Conservation (phyloP, 2,113 vertebrate genomes). For the Urocitellus parryii region DNA sequence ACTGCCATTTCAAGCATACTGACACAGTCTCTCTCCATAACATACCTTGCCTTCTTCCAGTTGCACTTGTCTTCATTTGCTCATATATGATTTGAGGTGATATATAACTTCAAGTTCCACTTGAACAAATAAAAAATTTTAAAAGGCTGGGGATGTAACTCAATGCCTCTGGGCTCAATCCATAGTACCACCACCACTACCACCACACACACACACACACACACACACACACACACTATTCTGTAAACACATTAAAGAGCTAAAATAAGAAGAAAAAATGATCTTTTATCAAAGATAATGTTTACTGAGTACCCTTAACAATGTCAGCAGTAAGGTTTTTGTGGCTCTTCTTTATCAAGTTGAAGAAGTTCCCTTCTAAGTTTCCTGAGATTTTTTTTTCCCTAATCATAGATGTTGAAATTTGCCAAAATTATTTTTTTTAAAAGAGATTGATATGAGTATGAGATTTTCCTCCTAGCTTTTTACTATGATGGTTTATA, state of each 20-base stretch:
- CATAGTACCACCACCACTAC: no score
- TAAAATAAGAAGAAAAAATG: background rate
- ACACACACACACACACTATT: background rate
- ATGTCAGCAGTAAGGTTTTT: background rate
- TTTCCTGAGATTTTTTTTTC: background rate
- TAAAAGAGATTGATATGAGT: background rate
- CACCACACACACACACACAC: no score
- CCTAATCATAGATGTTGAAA: background rate
- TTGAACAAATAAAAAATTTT: background rate
- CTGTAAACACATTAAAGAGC: background rate
- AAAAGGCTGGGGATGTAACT: background rate
- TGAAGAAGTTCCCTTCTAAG: background rate
- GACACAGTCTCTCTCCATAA: background rate
- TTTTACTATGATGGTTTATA: background rate
- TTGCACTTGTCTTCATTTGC: background rate
- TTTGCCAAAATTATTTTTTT: background rate
- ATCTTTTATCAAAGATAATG: background rate
- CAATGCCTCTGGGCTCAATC: no score
- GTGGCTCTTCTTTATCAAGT: background rate
- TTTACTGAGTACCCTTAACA: background rate
- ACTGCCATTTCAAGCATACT: background rate
- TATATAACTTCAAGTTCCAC: background rate
- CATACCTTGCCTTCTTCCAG: no score
- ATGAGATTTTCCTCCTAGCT: background rate
- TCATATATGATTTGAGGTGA: background rate